Conservation (phyloP, 2,113 vertebrate species). For the Aegithalos caudatus region DNA sequence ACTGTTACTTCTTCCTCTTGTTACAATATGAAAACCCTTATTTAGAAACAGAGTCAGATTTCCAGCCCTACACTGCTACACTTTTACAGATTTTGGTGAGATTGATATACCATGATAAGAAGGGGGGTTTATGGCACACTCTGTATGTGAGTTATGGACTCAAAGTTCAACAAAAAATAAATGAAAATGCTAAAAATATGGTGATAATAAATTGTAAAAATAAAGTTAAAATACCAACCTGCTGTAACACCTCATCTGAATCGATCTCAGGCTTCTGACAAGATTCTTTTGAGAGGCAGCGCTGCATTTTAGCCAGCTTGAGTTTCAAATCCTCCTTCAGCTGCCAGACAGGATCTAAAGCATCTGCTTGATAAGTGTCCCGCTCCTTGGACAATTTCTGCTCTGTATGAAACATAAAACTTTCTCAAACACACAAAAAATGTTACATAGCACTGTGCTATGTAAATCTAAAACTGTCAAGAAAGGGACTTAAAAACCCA, state of each 20-base stretch:
- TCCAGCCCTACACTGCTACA: neutral
- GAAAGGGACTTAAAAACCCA: neutral
- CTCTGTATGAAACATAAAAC: constrained; percentile 70
- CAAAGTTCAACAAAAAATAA: neutral
- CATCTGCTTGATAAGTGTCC: constrained; percentile 66
- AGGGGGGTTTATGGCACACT: neutral
- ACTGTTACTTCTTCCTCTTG: neutral
- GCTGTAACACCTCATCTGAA: constrained; percentile 69
- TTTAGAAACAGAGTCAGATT: neutral
- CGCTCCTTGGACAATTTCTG: constrained; percentile 73
- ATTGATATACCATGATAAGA: neutral
- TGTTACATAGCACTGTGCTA: neutral
- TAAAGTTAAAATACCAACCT: constrained; percentile 74
- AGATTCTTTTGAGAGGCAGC: neutral
- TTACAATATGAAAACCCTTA: neutral
- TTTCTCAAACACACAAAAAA: constrained; percentile 14
- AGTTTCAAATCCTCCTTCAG: constrained; percentile 79
- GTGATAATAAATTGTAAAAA: neutral
- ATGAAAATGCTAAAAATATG: neutral
- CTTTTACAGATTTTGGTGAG: neutral
- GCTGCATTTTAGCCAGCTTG: constrained; percentile 64
- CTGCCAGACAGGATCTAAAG: constrained; percentile 80
- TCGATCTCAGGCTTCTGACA: constrained; percentile 22
- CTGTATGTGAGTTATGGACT: neutral
- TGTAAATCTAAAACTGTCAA: neutral